Base-by-base conservation (phyloP, 2,888 invertebrate genomes). In the Eupithecia pulchellata region DNA sequence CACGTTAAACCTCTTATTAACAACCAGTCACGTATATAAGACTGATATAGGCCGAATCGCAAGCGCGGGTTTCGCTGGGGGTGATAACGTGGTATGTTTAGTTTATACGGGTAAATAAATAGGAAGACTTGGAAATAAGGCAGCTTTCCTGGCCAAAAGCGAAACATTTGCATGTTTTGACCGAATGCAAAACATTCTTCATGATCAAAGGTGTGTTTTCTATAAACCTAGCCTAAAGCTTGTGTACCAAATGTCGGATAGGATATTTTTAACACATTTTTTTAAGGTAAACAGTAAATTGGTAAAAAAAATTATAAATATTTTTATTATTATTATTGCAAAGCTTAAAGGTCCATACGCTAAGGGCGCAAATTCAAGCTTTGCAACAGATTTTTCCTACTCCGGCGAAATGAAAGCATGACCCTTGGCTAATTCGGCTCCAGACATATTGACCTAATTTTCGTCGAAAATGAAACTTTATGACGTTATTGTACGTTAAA, bases 11-110 rank as follows among this genome's bases (percentile, higher is more conserved):
- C 68, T 34, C 52, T 65, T 71, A 71, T 65, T 68, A 68, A 65
- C 55, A 68, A 34, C 64, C 62, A 71, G 65, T 61, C 68, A 71
- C 71, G 65, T 68, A 71, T 68, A 71, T 64, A 71, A 68, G 39
- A 57, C 64, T 39, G 55, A 58, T 71, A 58, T 32, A 65, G 55
- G 8, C 36, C 57, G 17, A 52, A 52, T 61, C 29, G 57, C 57
- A 29, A 27, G 17, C 9, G 42, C 20, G 14, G 55, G 55, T 27
- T 14, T 29, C 55, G 55, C 27, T 57, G 47, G 20, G 42, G 42
- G 42, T 42, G 42, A 47, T 47, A 47, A 47, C 20, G 47, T 42
- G 17, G 39, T 47, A 47, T 20, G 9, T 20, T 47, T 20, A 9
- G n/a, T 39, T 39, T 47, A 20, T 8, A 6, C 39, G 42, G 39